Evolutionary conservation across 2,797 vertebrate genomes (phyloP), one percentile per base, ranked within the genome.

Genomic region (Melopsittacus undulatus): DNA sequence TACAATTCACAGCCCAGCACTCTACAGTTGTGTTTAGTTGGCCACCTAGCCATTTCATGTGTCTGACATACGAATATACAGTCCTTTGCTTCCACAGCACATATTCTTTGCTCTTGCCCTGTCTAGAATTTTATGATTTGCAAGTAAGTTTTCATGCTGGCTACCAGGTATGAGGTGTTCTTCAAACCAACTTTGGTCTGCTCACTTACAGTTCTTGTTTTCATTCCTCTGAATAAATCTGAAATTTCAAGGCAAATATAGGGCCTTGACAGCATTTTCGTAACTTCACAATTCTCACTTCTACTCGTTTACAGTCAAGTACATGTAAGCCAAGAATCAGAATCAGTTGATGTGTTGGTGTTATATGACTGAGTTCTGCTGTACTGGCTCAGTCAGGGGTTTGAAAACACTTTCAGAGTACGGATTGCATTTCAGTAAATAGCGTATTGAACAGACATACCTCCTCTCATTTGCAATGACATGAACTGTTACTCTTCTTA

Each of bases 191-290:
- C 11, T 20, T 80, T 59, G 13, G 6, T 64, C n/a, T 83, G 27
- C n/a, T 67, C 1, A 1, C 40, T 81, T 72, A 43, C 7, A 26
- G 61, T 38, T 51, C 40, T 56, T 67, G 3, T 38, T 92, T 86
- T 81, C 51, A 24, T 70, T 78, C 32, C 42, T 81, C 23, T 51
- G 36, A 30, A 22, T 83, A 93, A 94, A 67, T 48, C 24, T 67
- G 51, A 5, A 5, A 20, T 74, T 74, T 78, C 62, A 67, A 62
- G 9, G 30, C n/a, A 29, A 56, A 48, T 23, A 23, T 29, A 77
- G 24, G 38, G 24, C 40, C 21, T 26, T 74, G 82, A 29, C 51
- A 68, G 18, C 17, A 21, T 83, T 93, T 91, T 80, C 12, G 16
- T 56, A 70, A 63, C 27, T 80, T 86, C 14, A 10, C 13, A 57